These are phyloP conservation scores for Pseudochirops corinnae DNA, from an alignment of 2,797 vertebrate species.

Conservation along the genomic window DNA sequence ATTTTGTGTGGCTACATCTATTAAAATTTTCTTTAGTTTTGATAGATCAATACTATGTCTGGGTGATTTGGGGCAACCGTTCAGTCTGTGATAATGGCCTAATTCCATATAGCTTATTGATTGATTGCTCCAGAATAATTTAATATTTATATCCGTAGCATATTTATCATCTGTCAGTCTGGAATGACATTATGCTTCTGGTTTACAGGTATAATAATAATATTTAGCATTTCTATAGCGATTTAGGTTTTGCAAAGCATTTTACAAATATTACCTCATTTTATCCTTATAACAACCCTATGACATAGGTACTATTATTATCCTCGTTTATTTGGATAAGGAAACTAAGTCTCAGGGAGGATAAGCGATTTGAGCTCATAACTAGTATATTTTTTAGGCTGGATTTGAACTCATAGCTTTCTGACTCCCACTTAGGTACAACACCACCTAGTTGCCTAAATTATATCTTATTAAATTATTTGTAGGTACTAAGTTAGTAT, in stretches of 20 bases:
- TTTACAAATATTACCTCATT: neutral
- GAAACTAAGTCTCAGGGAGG: neutral
- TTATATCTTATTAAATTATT: neutral
- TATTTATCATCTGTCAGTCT: neutral
- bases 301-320: neutral
- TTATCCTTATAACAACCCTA: neutral
- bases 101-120: neutral
- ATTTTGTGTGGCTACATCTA: neutral
- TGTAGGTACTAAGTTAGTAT: neutral
- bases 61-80: neutral
- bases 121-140: neutral
- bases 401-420: neutral
- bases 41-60: neutral
- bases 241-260: neutral
- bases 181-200: neutral
- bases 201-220: neutral
- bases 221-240: neutral
- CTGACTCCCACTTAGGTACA: neutral
- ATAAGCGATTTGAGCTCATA: neutral
- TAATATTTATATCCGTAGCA: neutral
- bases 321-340: neutral
- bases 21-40: neutral
- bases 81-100: neutral
- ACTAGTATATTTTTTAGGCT: neutral
- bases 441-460: neutral